Percentiles rank a stretch among this genome's conserved stretches.
Evolutionary conservation across 2,113 vertebrate genomes (phyloP).

Genomic region (Lagopus leucura): DNA sequence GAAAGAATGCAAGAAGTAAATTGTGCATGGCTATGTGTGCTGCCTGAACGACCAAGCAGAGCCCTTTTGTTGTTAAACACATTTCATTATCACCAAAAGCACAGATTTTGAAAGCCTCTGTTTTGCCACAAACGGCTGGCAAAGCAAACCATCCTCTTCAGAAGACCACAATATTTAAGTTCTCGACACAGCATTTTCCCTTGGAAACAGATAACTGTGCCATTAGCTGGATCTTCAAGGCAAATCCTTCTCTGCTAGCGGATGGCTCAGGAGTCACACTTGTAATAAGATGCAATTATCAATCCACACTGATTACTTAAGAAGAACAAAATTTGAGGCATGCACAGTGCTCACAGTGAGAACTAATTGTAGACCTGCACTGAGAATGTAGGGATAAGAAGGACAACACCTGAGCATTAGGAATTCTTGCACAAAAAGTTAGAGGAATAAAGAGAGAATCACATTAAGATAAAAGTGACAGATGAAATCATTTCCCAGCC

Average conservation of each 20-base stretch:
- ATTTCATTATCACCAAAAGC: neutral
- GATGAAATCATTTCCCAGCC: neutral
- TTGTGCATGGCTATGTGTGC: neutral
- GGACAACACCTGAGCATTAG: neutral
- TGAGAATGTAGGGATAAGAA: neutral
- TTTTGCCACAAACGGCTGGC: neutral
- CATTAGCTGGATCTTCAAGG: neutral
- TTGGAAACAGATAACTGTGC: neutral
- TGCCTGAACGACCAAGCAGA: neutral
- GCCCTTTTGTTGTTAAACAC: neutral
- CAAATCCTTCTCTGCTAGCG: neutral
- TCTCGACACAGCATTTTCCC: neutral
- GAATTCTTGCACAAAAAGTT: neutral
- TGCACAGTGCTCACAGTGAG: neutral
- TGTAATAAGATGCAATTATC: neutral
- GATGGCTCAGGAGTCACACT: neutral
- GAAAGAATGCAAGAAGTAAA: neutral
- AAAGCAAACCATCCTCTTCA: neutral
- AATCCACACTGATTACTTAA: neutral
- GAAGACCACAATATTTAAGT: neutral
- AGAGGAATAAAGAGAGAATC: neutral
- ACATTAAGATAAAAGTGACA: neutral
- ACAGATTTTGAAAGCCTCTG: fast-evolving
- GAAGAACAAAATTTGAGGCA: neutral
- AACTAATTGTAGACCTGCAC: neutral